Evolutionary conservation across 2,797 vertebrate species (phyloP).

Genomic region (Anomalospiza imberbis): DNA sequence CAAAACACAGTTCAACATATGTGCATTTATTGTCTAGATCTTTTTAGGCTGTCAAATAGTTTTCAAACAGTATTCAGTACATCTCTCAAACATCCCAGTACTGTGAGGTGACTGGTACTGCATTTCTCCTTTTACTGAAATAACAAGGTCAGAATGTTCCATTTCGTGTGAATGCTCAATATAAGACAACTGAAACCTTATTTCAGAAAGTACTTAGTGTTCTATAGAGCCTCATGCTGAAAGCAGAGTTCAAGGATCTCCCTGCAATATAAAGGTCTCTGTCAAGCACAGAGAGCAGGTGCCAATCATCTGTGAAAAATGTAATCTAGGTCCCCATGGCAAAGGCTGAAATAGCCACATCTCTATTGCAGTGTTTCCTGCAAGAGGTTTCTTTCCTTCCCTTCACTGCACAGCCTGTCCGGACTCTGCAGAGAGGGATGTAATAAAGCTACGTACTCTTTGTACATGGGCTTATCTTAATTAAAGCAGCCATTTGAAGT

Average conservation of each 20-base stretch:
- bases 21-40: background rate
- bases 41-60: background rate
- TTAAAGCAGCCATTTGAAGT: background rate
- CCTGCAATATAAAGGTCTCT: constrained; percentile 18
- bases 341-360: background rate
- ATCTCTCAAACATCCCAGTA: background rate
- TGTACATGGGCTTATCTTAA: background rate
- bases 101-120: background rate
- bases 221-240: background rate
- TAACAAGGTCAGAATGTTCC: constrained; percentile 15
- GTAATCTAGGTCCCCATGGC: background rate
- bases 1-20: background rate
- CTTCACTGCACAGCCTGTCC: background rate
- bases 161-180: background rate
- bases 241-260: background rate
- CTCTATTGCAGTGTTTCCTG: background rate
- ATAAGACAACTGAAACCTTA: background rate
- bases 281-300: background rate
- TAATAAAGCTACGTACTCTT: background rate
- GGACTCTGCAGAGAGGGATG: background rate
- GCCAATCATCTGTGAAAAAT: constrained; percentile 21
- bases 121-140: background rate
- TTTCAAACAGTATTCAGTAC: background rate
- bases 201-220: constrained; percentile 26
- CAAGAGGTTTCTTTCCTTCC: background rate